Base-by-base conservation (phyloP, 30 jellyfish, hydroid and myxozoan genomes). In the Hydra vulgaris region DNA sequence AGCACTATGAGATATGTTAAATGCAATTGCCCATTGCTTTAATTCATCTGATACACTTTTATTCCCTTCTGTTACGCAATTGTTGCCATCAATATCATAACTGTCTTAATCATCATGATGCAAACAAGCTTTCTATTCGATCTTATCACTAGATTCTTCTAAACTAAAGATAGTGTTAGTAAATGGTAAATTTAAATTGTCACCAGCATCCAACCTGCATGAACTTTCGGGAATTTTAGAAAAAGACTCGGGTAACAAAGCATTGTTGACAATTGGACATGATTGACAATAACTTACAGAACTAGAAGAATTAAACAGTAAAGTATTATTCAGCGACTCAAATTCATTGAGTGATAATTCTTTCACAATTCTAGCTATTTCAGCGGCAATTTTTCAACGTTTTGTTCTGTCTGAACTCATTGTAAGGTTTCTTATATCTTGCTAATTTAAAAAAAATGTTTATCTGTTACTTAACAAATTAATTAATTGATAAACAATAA, bases 1-100 rank as follows among this genome's bases (percentile, higher is more conserved):
- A 23, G 76, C 76, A 69, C 25, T 23, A 69, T 69, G 76, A 69
- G 76, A 69, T 69, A 69, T 69, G 76, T 69, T 69, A 40, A 40
- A 40, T 40, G 61, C 61, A 40, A 40, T 40, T 12, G 12, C 61
- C 61, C 61, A 40, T 40, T 40, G 61, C 61, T 40, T 40, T 40
- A 40, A 40, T 40, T 40, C 61, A 40, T 40, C 61, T 40, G 61
- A 40, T 40, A 40, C 61, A 40, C 61, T 40, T 40, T 40, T 12
- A 40, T 40, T 40, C 61, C 5, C 61, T 40, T 40, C 61, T 40
- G 61, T 40, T 40, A 40, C 61, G 61, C 61, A 40, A 40, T 40
- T 40, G 61, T 40, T 40, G 61, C 61, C 61, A 40, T 40, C 12
- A 40, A 40, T 40, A 40, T 40, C 5, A 40, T 40, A 5, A 40